Evolutionary conservation across 2,888 invertebrate genomes (phyloP), one percentile per base, ranked within the genome.

Genomic region (Aspidapion aeneum): DNA sequence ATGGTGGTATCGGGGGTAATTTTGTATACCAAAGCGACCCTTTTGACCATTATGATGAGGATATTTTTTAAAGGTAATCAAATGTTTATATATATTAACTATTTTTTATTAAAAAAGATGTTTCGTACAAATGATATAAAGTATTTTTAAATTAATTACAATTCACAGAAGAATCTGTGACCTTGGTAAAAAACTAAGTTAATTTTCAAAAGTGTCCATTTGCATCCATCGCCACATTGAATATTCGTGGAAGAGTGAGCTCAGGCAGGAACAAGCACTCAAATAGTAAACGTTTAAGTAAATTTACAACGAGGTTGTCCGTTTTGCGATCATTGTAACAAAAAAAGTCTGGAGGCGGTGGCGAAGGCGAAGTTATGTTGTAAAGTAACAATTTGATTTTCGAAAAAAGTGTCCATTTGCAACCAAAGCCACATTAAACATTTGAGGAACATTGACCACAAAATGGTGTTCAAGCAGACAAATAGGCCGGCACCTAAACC

Each of bases 371-470:
- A 59, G 60, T 69, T 16, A 70, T n/a, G n/a, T n/a, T n/a, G n/a
- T 50, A 80, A 76, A n/a, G n/a, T n/a, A n/a, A n/a, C n/a, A n/a
- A n/a, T n/a, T n/a, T n/a, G n/a, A n/a, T n/a, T n/a, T n/a, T n/a
- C n/a, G n/a, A n/a, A n/a, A n/a, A n/a, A n/a, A n/a, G n/a, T n/a
- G n/a, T n/a, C n/a, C n/a, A n/a, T n/a, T n/a, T n/a, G n/a, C n/a
- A n/a, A n/a, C n/a, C n/a, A n/a, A n/a, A n/a, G n/a, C n/a, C n/a
- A n/a, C n/a, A n/a, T n/a, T n/a, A n/a, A n/a, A n/a, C n/a, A n/a
- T n/a, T n/a, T n/a, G n/a, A n/a, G 76, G 57, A 87, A 87, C 77
- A 78, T 81, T 21, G 80, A 84, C 0, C 89, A 90, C 76, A 83
- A 83, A 75, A 74, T 74, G 63, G 75, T 82, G 57, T 87, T 83